phyloP scores from a whole-genome alignment of 1,140 invertebrate species.

The Drosophila repletoides region DNA sequence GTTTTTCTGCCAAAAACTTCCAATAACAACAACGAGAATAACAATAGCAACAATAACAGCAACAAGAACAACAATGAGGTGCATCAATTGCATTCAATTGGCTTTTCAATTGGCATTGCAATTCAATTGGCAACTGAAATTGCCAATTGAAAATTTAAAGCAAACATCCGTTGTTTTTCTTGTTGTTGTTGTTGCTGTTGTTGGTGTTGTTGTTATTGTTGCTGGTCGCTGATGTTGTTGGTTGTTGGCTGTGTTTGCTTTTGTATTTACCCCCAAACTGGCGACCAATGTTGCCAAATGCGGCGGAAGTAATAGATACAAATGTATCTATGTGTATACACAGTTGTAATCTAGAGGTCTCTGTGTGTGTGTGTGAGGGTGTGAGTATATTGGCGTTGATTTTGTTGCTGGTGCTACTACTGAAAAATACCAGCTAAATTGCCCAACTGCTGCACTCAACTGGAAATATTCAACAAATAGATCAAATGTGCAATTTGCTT shows the following conservation, averaged over 20 bases:
- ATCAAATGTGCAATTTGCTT: slow-evolving; percentile 46
- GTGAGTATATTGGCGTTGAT: neutral
- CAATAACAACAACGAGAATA: neutral
- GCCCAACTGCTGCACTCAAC: slow-evolving; percentile 42
- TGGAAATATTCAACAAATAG: slow-evolving; percentile 67
- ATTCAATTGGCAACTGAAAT: slow-evolving; percentile 64
- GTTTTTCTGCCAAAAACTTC: neutral
- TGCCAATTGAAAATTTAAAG: slow-evolving; percentile 70
- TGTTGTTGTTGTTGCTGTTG: slow-evolving; percentile 24
- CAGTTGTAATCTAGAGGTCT: neutral
- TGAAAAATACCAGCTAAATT: slow-evolving; percentile 35
- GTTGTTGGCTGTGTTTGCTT: slow-evolving; percentile 23
- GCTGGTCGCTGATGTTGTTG: slow-evolving; percentile 18
- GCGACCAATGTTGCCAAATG: slow-evolving; percentile 56
- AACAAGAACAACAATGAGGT: slow-evolving; percentile 22
- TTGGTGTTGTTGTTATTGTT: slow-evolving; percentile 8
- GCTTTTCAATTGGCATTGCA: slow-evolving; percentile 67
- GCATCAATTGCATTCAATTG: slow-evolving; percentile 74
- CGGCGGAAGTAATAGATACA: slow-evolving; percentile 65
- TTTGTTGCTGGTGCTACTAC: neutral
- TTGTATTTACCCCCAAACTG: slow-evolving; percentile 35
- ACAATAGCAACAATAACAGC: neutral
- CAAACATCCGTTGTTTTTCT: slow-evolving; percentile 50
- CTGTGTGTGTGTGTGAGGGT: neutral
- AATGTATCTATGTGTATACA: slow-evolving; percentile 26